Evolutionary conservation across 2,888 invertebrate genomes (phyloP).

Genomic region (Gymnocheta viridis): DNA sequence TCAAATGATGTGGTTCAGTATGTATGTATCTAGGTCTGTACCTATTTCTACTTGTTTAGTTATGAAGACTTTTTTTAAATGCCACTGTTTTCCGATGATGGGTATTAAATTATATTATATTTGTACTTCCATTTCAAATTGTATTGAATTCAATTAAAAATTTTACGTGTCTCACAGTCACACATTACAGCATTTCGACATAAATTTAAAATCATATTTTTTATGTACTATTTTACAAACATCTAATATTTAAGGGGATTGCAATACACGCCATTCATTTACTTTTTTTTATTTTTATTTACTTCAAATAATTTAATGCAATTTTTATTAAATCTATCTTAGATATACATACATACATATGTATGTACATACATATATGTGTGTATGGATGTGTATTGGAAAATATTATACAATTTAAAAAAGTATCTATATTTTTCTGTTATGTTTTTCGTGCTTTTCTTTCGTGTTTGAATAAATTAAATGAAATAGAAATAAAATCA

Average conservation of each 20-base stretch:
- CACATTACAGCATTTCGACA: conserved; percentile 16
- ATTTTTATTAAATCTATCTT: too few species aligned
- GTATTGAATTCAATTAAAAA: conserved; percentile 57
- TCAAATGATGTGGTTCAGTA: neutral
- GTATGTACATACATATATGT: too few species aligned
- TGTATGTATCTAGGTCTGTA: neutral
- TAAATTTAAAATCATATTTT: neutral
- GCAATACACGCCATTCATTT: neutral
- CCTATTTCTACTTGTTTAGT: conserved; percentile 27
- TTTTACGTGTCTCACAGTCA: conserved; percentile 24
- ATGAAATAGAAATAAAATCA: too few species aligned
- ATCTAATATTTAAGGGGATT: neutral
- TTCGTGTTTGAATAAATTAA: too few species aligned
- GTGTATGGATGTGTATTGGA: too few species aligned
- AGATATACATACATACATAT: too few species aligned
- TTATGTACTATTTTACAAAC: neutral
- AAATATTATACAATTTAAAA: too few species aligned
- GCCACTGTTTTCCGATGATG: conserved; percentile 44
- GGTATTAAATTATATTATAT: neutral
- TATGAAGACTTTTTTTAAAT: conserved; percentile 23
- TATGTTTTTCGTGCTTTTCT: too few species aligned
- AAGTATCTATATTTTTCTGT: too few species aligned
- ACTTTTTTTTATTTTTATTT: neutral
- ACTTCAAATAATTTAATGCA: too few species aligned
- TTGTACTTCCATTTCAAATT: conserved; percentile 39